phyloP scores from a whole-genome alignment of 2,797 vertebrate species.

The Cyprinella venusta region DNA sequence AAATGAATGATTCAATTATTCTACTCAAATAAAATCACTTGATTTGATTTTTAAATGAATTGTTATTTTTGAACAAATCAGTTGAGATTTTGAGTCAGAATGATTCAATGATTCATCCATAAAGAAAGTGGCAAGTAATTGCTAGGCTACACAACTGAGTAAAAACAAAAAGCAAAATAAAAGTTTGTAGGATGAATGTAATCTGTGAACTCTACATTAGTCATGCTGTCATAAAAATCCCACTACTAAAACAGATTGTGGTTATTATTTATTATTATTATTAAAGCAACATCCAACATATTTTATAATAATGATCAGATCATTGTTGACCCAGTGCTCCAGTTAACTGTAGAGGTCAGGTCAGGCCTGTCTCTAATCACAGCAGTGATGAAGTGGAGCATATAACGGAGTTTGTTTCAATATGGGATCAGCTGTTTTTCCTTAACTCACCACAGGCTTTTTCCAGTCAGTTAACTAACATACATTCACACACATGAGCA shows the following conservation, averaged over 20 bases:
- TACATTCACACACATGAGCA: conserved; percentile 18
- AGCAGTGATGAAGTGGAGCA: conserved; percentile 12
- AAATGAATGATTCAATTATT: background rate
- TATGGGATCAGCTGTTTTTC: conserved; percentile 50
- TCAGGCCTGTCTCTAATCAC: conserved; percentile 1
- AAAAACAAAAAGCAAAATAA: too few relatives aligned
- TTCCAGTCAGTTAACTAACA: conserved; percentile 38
- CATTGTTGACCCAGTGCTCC: conserved; percentile 11
- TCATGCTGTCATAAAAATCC: too few relatives aligned
- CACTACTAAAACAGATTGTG: background rate
- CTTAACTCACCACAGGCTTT: conserved; percentile 17
- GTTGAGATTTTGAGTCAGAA: too few relatives aligned
- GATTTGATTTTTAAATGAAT: too few relatives aligned
- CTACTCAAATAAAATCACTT: background rate
- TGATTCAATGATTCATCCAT: too few relatives aligned
- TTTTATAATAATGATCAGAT: background rate
- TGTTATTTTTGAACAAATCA: too few relatives aligned
- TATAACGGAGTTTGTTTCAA: conserved; percentile 21
- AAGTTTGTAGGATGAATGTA: too few relatives aligned
- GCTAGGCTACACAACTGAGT: too few relatives aligned
- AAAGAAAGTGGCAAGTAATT: too few relatives aligned
- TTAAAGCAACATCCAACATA: background rate
- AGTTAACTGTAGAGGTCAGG: conserved; percentile 9
- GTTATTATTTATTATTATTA: too few relatives aligned
- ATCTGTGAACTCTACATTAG: too few relatives aligned